Evolutionary conservation across 2,888 invertebrate species (phyloP), one percentile per base, ranked within the genome.

Genomic region (Diarsia mendica): DNA sequence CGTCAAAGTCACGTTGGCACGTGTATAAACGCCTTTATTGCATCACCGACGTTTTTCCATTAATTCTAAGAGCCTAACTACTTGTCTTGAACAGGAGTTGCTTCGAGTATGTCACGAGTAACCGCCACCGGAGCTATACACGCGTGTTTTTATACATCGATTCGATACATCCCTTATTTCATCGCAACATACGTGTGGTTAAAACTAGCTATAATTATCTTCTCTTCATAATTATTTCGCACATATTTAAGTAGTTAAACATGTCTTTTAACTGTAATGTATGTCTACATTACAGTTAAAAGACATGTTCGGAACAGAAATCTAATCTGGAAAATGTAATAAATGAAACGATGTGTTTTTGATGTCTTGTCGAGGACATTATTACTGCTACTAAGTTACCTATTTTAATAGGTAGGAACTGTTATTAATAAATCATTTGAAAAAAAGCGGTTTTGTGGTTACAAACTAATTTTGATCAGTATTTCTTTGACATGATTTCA

Each of bases 21-120:
- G 58, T 70, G 55, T 28, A 67, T 53, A 48, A 49, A 46, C 48
- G 39, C 39, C 5, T 58, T 71, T 60, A 64, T 60, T 60, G 44
- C 48, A 67, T 66, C 46, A 55, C 20, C 15, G 18, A 61, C 2
- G n/a, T 53, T 69, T 48, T 82, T 49, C 15, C n/a, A 49, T 82
- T 75, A 65, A 15, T 18, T 23, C 48, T 49, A 23, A 49, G 44
- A 68, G 18, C 20, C 49, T 49, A n/a, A 44, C 13, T 9, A 3
- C 44, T 63, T 15, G 44, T 3, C 15, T 15, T 39, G 39, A 39
- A 39, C 39, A 63, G 3, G 8, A 23, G 63, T 9, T 44, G n/a
- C 44, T n/a, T 63, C n/a, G 5, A 61, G 13, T 39, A 58, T 28
- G 28, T 58, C 15, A 28, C 58, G 3, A 58, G 15, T 28, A 28